Evolutionary conservation across 2,113 vertebrate species (phyloP).

Genomic region (Elephas maximus): DNA sequence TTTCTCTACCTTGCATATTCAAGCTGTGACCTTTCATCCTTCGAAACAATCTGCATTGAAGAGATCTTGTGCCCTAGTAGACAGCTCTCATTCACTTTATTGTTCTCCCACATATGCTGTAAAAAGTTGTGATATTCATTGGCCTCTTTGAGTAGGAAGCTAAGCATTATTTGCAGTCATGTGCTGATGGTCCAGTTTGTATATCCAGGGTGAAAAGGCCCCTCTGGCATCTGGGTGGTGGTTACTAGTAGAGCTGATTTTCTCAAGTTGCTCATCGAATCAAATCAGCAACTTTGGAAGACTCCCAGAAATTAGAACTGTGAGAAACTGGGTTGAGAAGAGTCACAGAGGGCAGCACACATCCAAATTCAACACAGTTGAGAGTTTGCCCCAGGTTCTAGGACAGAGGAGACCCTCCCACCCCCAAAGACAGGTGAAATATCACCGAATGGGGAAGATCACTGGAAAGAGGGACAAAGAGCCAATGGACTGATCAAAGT

Average conservation of each 20-base stretch:
- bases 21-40: conserved; percentile 32
- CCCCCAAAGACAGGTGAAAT: background rate
- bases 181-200: background rate
- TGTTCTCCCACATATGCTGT: background rate
- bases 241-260: conserved; percentile 12
- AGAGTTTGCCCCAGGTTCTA: background rate
- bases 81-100: background rate
- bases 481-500: background rate
- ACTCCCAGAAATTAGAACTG: conserved; percentile 37
- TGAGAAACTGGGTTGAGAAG: background rate
- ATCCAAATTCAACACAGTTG: background rate
- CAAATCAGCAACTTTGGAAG: background rate
- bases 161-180: conserved; percentile 25
- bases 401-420: background rate
- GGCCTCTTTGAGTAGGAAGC: background rate
- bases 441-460: background rate
- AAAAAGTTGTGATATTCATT: conserved; percentile 18
- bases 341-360: background rate
- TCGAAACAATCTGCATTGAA: conserved; percentile 25
- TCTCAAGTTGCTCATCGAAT: background rate
- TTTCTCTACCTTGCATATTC: conserved; percentile 23
- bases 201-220: background rate
- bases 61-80: background rate
- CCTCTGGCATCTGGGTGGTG: background rate
- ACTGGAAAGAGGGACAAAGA: conserved; percentile 1